Conservation (phyloP, 2,888 invertebrate species). For the Plagodis dolabraria region DNA sequence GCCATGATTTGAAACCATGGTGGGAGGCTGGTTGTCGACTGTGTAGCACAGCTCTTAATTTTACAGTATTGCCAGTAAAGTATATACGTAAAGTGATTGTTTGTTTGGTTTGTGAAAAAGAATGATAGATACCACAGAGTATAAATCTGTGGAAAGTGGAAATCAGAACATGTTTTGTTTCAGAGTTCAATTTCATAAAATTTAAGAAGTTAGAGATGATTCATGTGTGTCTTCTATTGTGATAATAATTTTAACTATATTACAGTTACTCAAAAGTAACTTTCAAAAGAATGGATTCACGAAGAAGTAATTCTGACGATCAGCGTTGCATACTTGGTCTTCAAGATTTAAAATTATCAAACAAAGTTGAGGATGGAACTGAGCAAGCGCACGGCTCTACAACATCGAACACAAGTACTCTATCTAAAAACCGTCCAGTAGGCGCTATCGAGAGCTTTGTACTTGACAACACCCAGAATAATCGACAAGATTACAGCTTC, state of each 20-base stretch:
- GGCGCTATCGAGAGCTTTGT: conserved; percentile 88
- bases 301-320: conserved; percentile 74
- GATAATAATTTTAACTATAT: conserved; percentile 18
- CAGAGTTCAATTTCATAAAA: conserved; percentile 38
- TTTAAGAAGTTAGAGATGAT: conserved; percentile 58
- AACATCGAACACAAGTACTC: conserved; percentile 65
- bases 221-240: conserved; percentile 52
- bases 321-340: conserved; percentile 78
- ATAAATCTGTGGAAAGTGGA: conserved; percentile 8
- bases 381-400: conserved; percentile 79
- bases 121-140: not conserved
- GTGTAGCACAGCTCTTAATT: too few relatives aligned
- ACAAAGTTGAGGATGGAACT: conserved; percentile 79
- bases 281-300: conserved; percentile 63
- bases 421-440: conserved; percentile 82
- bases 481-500: conserved; percentile 79
- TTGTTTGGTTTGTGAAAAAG: too few relatives aligned
- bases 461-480: conserved; percentile 79
- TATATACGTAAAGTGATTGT: not conserved
- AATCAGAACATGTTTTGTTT: conserved; percentile 20
- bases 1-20: too few relatives aligned
- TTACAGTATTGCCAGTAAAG: conserved; percentile 1
- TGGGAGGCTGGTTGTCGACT: too few relatives aligned
- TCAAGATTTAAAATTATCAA: conserved; percentile 81
- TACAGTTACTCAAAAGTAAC: conserved; percentile 1